Evolutionary conservation across 2,797 vertebrate genomes (phyloP), one percentile per base, ranked within the genome.

Genomic region (Danio aesculapii): DNA sequence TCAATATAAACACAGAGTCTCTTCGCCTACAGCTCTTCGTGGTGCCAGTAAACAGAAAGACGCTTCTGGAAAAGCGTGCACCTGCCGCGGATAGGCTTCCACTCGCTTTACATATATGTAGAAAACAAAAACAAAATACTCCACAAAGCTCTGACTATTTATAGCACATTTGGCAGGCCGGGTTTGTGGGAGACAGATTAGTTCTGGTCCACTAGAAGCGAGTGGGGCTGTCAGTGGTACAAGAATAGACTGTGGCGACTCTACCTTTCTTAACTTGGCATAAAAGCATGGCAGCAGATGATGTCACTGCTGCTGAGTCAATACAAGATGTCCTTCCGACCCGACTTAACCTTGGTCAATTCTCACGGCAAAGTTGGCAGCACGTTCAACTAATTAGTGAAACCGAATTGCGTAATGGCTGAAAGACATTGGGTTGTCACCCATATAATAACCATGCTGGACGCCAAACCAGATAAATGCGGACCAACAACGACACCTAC

Each of bases 121-220:
- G 39, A 71, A 61, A 79, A 12, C 57, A 46, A 39, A 13, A 16
- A 47, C 44, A 70, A 19, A 17, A 71, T 69, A 39, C 39, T 53
- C 62, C 12, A 62, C 57, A 63, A 79, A 79, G 39, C 19, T 55
- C 44, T 16, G 4, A 16, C 68, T 79, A 79, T 71, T 73, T 73
- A 80, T 57, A 80, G 69, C 59, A 46, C 58, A 46, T 80, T 17
- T 63, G 10, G 19, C 21, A 63, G 39, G 41, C 4, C 55, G 41
- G 11, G 0, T 2, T 49, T 44, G 8, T 57, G 17, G 43, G 64
- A 17, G 47, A 19, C 47, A 1, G 14, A 59, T 50, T 58, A 30
- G 46, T 52, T 50, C 61, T 55, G 19, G 43, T 41, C 16, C 17
- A 16, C 9, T 8, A 71, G 62, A 70, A 47, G 21, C 55, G 13